Evolutionary conservation across 2,797 vertebrate species (phyloP).

Genomic region (Falco concolor): DNA sequence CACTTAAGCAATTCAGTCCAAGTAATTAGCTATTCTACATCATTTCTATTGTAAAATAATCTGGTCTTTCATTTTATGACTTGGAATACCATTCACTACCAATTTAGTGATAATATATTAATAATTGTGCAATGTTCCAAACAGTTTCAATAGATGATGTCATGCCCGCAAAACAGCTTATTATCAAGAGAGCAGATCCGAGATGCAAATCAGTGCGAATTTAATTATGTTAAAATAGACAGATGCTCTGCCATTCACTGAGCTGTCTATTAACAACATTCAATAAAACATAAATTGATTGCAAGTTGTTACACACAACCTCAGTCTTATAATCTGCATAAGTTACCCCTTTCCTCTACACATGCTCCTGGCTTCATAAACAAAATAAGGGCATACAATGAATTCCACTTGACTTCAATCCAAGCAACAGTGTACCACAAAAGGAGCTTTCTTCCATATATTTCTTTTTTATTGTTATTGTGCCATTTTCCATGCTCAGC

Average conservation of each 20-base stretch:
- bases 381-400: not conserved
- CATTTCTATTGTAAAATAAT: slow-evolving; percentile 19
- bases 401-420: not conserved
- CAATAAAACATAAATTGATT: not conserved
- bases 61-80: not conserved
- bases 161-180: not conserved
- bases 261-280: not conserved
- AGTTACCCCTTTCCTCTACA: not conserved
- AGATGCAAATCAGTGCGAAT: slow-evolving; percentile 17
- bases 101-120: slow-evolving; percentile 27
- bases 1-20: not conserved
- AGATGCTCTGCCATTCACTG: not conserved
- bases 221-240: slow-evolving; percentile 3
- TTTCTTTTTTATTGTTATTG: not conserved
- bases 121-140: not conserved
- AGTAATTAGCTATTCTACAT: slow-evolving; percentile 9
- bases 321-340: not conserved
- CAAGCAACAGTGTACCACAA: not conserved
- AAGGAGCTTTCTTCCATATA: not conserved
- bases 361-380: not conserved
- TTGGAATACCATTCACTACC: slow-evolving; percentile 18
- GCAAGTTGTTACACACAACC: not conserved
- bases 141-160: slow-evolving; percentile 12
- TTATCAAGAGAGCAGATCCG: slow-evolving; percentile 14
- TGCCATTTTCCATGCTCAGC: not conserved